Evolutionary conservation across 2,888 invertebrate genomes (phyloP).

Genomic region (Acrobeloides nanus): DNA sequence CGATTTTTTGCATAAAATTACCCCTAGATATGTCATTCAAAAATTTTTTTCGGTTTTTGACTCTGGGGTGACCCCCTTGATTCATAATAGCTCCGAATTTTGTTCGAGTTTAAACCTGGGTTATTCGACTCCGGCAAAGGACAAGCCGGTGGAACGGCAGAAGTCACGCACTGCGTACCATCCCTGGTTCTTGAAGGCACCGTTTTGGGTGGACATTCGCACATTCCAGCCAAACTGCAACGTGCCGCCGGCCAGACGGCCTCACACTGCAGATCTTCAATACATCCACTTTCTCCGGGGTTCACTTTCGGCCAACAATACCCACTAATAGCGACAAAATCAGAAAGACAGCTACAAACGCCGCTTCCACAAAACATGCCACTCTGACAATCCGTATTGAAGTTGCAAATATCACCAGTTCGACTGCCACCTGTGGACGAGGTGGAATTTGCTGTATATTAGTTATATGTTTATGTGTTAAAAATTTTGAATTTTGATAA

Average conservation of each 20-base stretch:
- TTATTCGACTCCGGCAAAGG: slow-evolving; percentile 45
- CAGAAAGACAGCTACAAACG: slow-evolving; percentile 39
- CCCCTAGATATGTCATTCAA: no score
- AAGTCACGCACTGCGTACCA: slow-evolving; percentile 42
- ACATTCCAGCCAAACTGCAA: slow-evolving; percentile 38
- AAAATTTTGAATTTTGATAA: no score
- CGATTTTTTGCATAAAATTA: no score
- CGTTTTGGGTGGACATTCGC: slow-evolving; percentile 44
- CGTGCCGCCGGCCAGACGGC: slow-evolving; percentile 48
- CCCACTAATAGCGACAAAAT: slow-evolving; percentile 44
- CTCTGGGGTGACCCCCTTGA: no score
- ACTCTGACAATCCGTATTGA: slow-evolving; percentile 47
- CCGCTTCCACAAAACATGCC: slow-evolving; percentile 51
- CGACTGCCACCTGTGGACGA: slow-evolving; percentile 36
- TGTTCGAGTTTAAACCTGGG: no score
- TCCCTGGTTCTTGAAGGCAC: slow-evolving; percentile 32
- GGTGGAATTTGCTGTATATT: no score
- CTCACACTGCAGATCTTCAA: slow-evolving; percentile 45
- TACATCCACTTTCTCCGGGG: slow-evolving; percentile 48
- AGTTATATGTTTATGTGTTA: no score
- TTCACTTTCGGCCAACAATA: slow-evolving; percentile 51
- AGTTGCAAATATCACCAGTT: slow-evolving; percentile 43
- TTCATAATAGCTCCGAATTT: no score
- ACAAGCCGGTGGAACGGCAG: slow-evolving; percentile 41
- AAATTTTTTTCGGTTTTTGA: no score